Evolutionary conservation across 2,888 invertebrate genomes (phyloP), one percentile per base, ranked within the genome.

Genomic region (Coelinius sp.): DNA sequence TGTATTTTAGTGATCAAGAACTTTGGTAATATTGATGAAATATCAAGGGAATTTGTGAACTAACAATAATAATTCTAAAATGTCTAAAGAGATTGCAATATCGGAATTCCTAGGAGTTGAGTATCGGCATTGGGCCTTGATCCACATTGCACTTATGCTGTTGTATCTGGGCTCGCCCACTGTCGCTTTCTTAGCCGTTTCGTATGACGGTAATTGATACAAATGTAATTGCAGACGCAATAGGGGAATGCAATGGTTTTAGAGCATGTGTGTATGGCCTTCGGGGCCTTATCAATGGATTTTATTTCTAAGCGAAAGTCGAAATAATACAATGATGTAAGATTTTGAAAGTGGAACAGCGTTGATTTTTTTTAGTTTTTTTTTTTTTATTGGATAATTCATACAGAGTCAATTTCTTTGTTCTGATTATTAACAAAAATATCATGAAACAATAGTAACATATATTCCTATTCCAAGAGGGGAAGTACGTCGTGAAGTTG

Each of bases 41-140:
- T n/a, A 41, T 41, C 6, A 4, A 6, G 41, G 1, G 1, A 12
- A 41, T 41, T 41, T 41, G 5, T 7, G 10, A 35, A 7, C 35
- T 35, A 35, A 35, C 35, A 35, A 41, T 41, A 41, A 41, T 41
- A 41, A 41, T 41, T 41, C 41, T 41, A n/a, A 41, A 41, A 41
- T 41, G 41, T 41, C n/a, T n/a, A 76, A 80, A 82, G 76, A 27
- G 53, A 68, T 83, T 81, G 81, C 82, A 80, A 80, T 84, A 84
- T 81, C 75, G 81, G 81, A 81, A 83, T 84, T 81, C 71, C 73
- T 64, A 12, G 24, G 56, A n/a, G 53, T 25, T 77, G 73, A 75
- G 80, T 80, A 83, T 83, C 81, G 80, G 77, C 76, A 73, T 71
- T 59, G 77, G 75, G 84, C 83, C 84, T 83, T 84, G 83, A 83